A percentile compares a stretch with the other conserved stretches of the same genome.
Conservation (phyloP, 2,797 vertebrate genomes). For the Neopelma chrysocephalum region DNA sequence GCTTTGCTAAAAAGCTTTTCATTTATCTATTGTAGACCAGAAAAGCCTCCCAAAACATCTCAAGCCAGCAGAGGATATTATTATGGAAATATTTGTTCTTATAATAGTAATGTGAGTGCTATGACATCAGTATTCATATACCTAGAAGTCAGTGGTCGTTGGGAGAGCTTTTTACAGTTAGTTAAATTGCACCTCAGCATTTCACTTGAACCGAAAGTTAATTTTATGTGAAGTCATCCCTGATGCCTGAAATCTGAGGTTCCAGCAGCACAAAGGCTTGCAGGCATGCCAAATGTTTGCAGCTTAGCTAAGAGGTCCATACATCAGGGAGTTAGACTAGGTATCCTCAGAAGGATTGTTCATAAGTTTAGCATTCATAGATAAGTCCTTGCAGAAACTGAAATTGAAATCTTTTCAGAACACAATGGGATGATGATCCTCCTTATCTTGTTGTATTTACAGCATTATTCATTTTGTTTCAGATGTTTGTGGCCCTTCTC, state of each 20-base stretch:
- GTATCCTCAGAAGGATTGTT: neutral
- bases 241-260: neutral
- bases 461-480: conserved; percentile 2
- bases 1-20: neutral
- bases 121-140: neutral
- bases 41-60: neutral
- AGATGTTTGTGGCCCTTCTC: conserved; percentile 98
- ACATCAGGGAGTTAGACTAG: neutral
- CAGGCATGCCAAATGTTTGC: neutral
- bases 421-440: neutral
- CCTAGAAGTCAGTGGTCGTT: neutral
- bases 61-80: neutral
- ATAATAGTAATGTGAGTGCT: neutral
- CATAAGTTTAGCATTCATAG: accelerated
- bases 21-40: neutral
- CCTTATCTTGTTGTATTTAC: neutral
- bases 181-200: neutral
- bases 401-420: neutral
- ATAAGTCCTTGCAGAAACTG: neutral
- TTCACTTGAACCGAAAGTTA: neutral
- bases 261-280: neutral
- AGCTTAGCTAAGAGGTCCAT: neutral
- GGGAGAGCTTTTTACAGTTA: neutral
- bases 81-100: neutral
- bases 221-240: neutral